phyloP scores from a whole-genome alignment of 2,113 vertebrate genomes.

The Brachyhypopomus gauderio region DNA sequence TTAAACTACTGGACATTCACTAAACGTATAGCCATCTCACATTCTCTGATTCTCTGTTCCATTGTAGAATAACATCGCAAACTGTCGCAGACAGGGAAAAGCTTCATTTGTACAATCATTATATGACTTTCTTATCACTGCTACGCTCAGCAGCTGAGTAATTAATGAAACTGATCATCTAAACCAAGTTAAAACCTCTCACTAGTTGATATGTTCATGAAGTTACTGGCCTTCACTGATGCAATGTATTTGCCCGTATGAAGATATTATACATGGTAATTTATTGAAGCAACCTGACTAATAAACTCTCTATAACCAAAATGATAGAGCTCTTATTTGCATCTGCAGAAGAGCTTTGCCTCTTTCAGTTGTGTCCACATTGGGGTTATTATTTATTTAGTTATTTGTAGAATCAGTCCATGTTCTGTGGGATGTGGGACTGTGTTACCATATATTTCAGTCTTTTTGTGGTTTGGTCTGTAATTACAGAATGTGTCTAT shows the following conservation, averaged over 20 bases:
- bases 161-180: slow-evolving; percentile 7
- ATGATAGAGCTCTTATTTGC: background rate
- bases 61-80: background rate
- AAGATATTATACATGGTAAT: background rate
- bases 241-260: background rate
- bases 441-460: background rate
- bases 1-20: background rate
- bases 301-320: slow-evolving; percentile 23
- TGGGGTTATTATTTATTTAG: slow-evolving; percentile 12
- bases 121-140: background rate
- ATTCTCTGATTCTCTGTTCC: background rate
- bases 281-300: slow-evolving; percentile 19
- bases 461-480: slow-evolving; percentile 33
- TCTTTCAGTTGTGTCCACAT: slow-evolving; percentile 21
- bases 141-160: background rate
- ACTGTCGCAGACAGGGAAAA: background rate
- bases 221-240: slow-evolving; percentile 1
- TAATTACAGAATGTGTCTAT: slow-evolving; percentile 51
- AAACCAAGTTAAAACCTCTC: background rate
- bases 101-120: background rate
- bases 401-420: slow-evolving; percentile 11
- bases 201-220: slow-evolving; percentile 2
- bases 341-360: background rate
- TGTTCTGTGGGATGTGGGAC: slow-evolving; percentile 2
- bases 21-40: background rate